Base-by-base conservation (phyloP, 2,888 invertebrate genomes). In the Latrodectus elegans region DNA sequence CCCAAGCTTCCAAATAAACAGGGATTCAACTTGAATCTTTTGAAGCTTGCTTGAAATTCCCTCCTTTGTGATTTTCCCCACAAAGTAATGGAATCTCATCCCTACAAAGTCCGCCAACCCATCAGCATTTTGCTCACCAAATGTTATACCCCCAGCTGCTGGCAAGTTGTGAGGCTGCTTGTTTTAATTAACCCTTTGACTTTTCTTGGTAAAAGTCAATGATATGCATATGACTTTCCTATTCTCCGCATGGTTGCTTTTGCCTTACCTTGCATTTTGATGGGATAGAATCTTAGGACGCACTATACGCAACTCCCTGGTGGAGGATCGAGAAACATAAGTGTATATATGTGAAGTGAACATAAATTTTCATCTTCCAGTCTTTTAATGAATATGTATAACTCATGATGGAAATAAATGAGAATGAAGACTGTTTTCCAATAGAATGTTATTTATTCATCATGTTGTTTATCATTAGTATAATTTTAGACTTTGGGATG, bases 181-280 rank as follows among this genome's bases (percentile, higher is more conserved):
- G 78, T 67, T 38, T 67, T 81, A 74, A 81, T 81, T 81, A 81
- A 74, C 72, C 81, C 68, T 51, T 38, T 38, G 74, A 80, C 64
- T 64, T 51, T 38, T 55, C 49, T n/a, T 14, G 74, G 74, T 67
- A 73, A 38, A 67, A 67, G 64, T 22, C 72, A 72, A 72, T 73
- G 81, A 81, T 64, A 74, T 80, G 68, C 74, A 49, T 70, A 55
- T 70, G 67, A 38, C 38, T 38, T 74, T 74, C 65, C 64, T 52
- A 80, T 80, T 80, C 80, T 72, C 72, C 72, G 72, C 72, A n/a
- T 72, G 80, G 72, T 78, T 60, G 55, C 17, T 55, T 64, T 26
- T 14, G 51, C 49, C 51, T 53, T 72, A 51, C 72, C 72, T 17
- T 38, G 72, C 60, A 80, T 80, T 38, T 38, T 70, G 67, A 78